Evolutionary conservation across 2,113 vertebrate genomes (phyloP), one percentile per base, ranked within the genome.

Genomic region (Cephalopterus ornatus): DNA sequence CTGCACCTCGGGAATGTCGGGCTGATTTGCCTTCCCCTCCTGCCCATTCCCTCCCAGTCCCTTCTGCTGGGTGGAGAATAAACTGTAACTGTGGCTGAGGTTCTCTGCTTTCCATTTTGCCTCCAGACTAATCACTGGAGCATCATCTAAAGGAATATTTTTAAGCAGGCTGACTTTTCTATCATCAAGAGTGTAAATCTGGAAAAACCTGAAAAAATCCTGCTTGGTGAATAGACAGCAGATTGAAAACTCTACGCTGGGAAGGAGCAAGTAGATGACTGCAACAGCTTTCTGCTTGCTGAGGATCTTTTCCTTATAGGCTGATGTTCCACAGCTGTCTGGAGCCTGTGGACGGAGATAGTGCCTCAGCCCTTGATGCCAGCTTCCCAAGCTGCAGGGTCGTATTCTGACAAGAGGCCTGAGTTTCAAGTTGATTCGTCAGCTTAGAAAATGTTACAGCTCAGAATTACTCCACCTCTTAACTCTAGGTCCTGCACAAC

Each of bases 161-260:
- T 56, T 91, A 82, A 49, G n/a, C 32, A 82, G 62, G 53, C 62
- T 68, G 56, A 39, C 9, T 81, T 24, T 28, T 88, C 49, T 89
- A 1, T 82, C 9, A 1, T 71, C n/a, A 37, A 52, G 52, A 68
- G 8, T 49, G 65, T 71, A 81, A 87, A 78, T 80, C 87, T 62
- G 74, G 91, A 92, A 95, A 92, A 95, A 95, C 87, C 80, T 95
- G 91, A 91, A 77, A 87, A 67, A 78, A 37, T 84, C 70, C 41
- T 75, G 52, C 47, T 66, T 79, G 53, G 37, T 85, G 78, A 85
- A 63, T 78, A 65, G 55, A 30, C 3, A 87, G n/a, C 21, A 56
- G 11, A 47, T 68, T 26, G 53, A 89, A 87, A 85, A 56, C 42
- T 95, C 44, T 95, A 56, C 76, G 26, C 30, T 78, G 41, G 44